These are phyloP conservation scores for Aphidius gifuensis DNA, from an alignment of 1,140 invertebrate species.

Conservation along the genomic window DNA sequence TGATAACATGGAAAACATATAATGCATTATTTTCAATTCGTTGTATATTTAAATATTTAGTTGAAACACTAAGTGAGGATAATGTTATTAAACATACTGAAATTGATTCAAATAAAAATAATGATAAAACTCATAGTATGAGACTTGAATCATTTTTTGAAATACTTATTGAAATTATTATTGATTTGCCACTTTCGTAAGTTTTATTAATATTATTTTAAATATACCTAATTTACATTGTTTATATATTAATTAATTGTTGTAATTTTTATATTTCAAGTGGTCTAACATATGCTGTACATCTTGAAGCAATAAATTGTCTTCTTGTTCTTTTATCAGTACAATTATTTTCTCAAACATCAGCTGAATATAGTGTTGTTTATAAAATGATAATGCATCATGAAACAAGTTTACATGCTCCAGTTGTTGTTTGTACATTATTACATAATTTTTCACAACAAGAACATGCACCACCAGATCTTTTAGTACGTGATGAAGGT, in stretches of 20 bases:
- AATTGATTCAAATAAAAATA: constrained; percentile 45
- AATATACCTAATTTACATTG: constrained; percentile 51
- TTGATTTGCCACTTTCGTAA: constrained; percentile 63
- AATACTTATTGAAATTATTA: constrained; percentile 70
- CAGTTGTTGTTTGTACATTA: constrained; percentile 73
- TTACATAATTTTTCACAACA: constrained; percentile 78
- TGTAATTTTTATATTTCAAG: constrained; percentile 33
- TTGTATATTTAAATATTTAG: constrained; percentile 84
- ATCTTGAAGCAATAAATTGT: constrained; percentile 84
- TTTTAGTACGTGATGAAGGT: constrained; percentile 62
- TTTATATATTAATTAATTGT: constrained; percentile 5
- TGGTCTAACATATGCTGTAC: constrained; percentile 84
- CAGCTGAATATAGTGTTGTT: constrained; percentile 59
- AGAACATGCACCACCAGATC: constrained; percentile 67
- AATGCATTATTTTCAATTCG: constrained; percentile 91
- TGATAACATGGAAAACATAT: constrained; percentile 92
- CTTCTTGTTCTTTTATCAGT: constrained; percentile 83
- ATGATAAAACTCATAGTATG: constrained; percentile 15
- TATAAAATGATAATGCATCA: constrained; percentile 73
- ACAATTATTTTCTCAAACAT: constrained; percentile 77
- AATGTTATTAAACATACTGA: constrained; percentile 73
- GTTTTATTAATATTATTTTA: constrained; percentile 39
- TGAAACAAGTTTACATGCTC: constrained; percentile 66
- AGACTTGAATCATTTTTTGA: constrained; percentile 64
- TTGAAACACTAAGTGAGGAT: constrained; percentile 74